These are phyloP conservation scores for Thymallus thymallus DNA, from an alignment of 2,113 vertebrate species.

Conservation along the genomic window DNA sequence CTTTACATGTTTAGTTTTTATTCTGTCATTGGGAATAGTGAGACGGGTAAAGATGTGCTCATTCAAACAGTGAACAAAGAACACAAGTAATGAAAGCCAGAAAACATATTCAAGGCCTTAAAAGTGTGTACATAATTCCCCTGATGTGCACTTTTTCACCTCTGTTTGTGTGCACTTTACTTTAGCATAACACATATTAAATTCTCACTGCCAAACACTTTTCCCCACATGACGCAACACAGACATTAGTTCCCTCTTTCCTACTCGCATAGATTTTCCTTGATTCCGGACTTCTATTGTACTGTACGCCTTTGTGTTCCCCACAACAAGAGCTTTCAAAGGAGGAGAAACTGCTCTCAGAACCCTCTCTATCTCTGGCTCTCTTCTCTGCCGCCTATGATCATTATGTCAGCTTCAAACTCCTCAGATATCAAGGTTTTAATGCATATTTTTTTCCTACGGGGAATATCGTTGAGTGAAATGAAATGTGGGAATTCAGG, in stretches of 20 bases:
- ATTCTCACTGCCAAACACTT: slow-evolving; percentile 8
- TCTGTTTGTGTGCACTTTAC: background rate
- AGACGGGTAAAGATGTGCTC: slow-evolving; percentile 19
- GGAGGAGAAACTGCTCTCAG: slow-evolving; percentile 12
- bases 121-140: slow-evolving; percentile 14
- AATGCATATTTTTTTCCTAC: background rate
- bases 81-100: slow-evolving; percentile 18
- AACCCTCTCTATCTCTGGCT: slow-evolving; percentile 5
- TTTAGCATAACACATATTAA: slow-evolving; percentile 16
- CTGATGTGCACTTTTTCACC: slow-evolving; percentile 19
- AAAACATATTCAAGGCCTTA: slow-evolving; percentile 24
- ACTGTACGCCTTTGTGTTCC: slow-evolving; percentile 22
- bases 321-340: slow-evolving; percentile 30
- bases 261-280: background rate
- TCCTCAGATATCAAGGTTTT: slow-evolving; percentile 11
- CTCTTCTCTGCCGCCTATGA: background rate
- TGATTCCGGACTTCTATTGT: slow-evolving; percentile 28
- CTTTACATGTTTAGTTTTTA: background rate
- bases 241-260: background rate
- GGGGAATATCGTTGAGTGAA: background rate
- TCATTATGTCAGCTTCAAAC: slow-evolving; percentile 10
- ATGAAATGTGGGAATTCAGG: background rate
- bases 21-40: slow-evolving; percentile 26
- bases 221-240: background rate
- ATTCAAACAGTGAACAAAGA: background rate